Evolutionary conservation across 2,888 invertebrate genomes (phyloP).

Genomic region (Lamellibrachia columna): DNA sequence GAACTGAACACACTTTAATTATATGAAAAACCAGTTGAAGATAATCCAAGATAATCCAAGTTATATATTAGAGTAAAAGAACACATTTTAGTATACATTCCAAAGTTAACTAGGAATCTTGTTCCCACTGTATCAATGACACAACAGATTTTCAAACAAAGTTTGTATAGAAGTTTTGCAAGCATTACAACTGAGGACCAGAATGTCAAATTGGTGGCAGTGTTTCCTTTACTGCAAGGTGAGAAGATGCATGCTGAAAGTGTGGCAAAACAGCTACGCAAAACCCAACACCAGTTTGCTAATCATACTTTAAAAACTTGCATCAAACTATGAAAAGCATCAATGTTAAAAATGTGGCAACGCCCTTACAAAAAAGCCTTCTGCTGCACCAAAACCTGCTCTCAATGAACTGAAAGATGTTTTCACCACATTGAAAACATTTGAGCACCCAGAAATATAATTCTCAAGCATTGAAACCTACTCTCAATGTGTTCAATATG

Average conservation of each 20-base stretch:
- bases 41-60: not conserved
- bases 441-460: no score
- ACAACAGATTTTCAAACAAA: not conserved
- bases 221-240: not conserved
- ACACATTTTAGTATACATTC: conserved; percentile 9
- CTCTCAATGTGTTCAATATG: not conserved
- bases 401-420: no score
- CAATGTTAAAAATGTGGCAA: not conserved
- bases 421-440: no score
- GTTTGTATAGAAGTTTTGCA: not conserved
- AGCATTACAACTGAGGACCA: not conserved
- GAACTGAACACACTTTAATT: not conserved
- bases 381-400: no score
- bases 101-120: not conserved
- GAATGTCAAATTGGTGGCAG: not conserved
- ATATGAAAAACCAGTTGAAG: not conserved
- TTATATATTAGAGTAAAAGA: not conserved
- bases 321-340: not conserved
- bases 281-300: not conserved
- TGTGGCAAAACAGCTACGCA: not conserved
- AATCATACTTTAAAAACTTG: not conserved
- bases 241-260: not conserved
- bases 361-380: not conserved
- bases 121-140: not conserved
- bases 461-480: not conserved